Base-by-base conservation (phyloP, 2,113 vertebrate genomes). In the Pongo pygmaeus region DNA sequence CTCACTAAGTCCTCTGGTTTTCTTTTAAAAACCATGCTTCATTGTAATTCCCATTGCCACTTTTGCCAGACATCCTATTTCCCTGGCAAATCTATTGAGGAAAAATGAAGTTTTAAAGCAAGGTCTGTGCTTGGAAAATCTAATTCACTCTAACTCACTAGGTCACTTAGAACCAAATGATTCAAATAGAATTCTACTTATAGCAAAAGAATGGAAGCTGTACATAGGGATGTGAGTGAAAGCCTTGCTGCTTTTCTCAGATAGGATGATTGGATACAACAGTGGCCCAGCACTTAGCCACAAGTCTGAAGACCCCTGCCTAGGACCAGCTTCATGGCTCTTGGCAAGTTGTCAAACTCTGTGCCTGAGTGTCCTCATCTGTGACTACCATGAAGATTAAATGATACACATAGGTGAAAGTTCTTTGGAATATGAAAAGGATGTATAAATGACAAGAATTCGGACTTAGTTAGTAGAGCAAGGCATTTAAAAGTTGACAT, bases 1-100 rank as follows among this genome's bases (percentile, higher is more conserved):
- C n/a, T 97, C 95, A 67, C 27, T 61, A 86, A 86, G 50, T 95
- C 87, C 32, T 83, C 93, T 55, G 14, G 52, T 96, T 98, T 97
- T 84, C 87, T 97, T 97, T 95, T 55, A n/a, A 32, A 95, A 92
- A 72, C 50, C 10, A 1, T 43, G 86, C 12, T 38, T 96, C 96
- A 86, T 88, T 98, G 40, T 89, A 95, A 86, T 83, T n/a, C 40
- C 22, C 23, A 12, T 94, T 90, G 83, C 88, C 46, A n/a, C 92
- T 69, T 61, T 55, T 94, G 78, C 92, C 75, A 86, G 69, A 85
- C 94, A 96, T 92, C 67, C 64, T 48, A 48, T 93, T 98, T 96
- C 35, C 77, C 55, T n/a, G 22, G 18, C 16, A 90, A 88, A 96
- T 87, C 16, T 46, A 50, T 6, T 12, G 10, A 46, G 22, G 70